A percentile compares a stretch with the other conserved stretches of the same genome.
phyloP scores from a whole-genome alignment of 2,113 vertebrate species.

The Neolamprologus tretocephalus region DNA sequence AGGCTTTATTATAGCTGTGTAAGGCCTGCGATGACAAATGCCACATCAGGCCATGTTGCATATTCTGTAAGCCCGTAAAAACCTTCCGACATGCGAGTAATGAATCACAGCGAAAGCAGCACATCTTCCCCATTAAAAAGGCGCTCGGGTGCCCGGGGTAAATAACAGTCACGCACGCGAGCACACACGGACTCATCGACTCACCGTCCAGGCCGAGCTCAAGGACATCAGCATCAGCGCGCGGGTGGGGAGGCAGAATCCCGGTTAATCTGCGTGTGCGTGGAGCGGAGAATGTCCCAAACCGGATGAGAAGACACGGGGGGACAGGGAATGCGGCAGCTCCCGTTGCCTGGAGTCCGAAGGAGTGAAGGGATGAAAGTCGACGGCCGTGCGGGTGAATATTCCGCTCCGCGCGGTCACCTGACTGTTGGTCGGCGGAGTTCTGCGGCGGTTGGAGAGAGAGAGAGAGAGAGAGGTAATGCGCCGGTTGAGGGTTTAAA shows the following conservation, averaged over 20 bases:
- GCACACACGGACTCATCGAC: conserved; percentile 48
- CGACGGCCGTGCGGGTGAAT: conserved; percentile 53
- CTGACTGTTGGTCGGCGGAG: conserved; percentile 43
- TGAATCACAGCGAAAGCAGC: neutral
- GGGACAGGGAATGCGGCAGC: conserved; percentile 14
- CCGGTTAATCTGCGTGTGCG: conserved; percentile 60
- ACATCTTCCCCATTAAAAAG: neutral
- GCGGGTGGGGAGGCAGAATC: conserved; percentile 58
- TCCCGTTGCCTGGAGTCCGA: conserved; percentile 22
- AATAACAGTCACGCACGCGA: conserved; percentile 42
- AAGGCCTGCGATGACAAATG: conserved; percentile 10
- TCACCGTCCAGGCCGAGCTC: conserved; percentile 71
- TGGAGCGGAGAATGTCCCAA: conserved; percentile 42
- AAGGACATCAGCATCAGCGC: conserved; percentile 67
- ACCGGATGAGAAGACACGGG: conserved; percentile 38
- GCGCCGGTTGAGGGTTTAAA: conserved; percentile 45
- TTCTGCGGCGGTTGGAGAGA: conserved; percentile 42
- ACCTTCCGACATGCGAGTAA: neutral
- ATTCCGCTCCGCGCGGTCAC: conserved; percentile 59
- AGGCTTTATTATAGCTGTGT: neutral
- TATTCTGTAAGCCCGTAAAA: neutral
- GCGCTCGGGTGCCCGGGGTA: neutral
- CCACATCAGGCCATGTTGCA: neutral
- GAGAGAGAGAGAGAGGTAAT: conserved; percentile 2
- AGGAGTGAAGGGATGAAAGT: conserved; percentile 39